These are phyloP conservation scores for Microcebus griseorufus DNA, from an alignment of 2,113 vertebrate species.

Conservation along the genomic window DNA sequence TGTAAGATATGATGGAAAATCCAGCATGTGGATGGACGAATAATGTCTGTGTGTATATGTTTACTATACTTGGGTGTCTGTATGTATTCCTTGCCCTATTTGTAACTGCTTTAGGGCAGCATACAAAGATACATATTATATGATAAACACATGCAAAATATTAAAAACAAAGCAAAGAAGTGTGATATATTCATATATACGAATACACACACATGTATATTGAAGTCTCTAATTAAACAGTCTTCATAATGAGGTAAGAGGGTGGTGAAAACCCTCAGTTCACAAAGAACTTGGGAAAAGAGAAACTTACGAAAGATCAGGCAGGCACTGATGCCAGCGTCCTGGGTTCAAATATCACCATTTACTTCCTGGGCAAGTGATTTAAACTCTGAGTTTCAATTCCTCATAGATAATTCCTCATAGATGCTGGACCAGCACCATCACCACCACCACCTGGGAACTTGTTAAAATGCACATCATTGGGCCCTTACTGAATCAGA, in stretches of 20 bases:
- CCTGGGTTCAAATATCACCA: neutral
- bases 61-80: neutral
- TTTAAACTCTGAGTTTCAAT: neutral
- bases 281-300: conserved; percentile 11
- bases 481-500: neutral
- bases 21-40: neutral
- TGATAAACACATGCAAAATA: neutral
- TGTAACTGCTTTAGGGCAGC: neutral
- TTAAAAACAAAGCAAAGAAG: conserved; percentile 37
- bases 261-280: neutral
- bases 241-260: neutral
- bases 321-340: neutral
- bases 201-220: neutral
- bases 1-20: neutral
- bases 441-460: neutral
- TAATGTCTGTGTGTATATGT: neutral
- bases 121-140: neutral
- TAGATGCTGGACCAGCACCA: neutral
- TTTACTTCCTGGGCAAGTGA: neutral
- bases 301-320: neutral
- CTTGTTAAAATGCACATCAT: neutral
- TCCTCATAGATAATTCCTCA: neutral
- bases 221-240: neutral
- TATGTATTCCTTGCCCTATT: neutral
- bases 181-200: neutral